phyloP scores from a whole-genome alignment of 2,888 invertebrate genomes.

The Tricholauxania praeusta region DNA sequence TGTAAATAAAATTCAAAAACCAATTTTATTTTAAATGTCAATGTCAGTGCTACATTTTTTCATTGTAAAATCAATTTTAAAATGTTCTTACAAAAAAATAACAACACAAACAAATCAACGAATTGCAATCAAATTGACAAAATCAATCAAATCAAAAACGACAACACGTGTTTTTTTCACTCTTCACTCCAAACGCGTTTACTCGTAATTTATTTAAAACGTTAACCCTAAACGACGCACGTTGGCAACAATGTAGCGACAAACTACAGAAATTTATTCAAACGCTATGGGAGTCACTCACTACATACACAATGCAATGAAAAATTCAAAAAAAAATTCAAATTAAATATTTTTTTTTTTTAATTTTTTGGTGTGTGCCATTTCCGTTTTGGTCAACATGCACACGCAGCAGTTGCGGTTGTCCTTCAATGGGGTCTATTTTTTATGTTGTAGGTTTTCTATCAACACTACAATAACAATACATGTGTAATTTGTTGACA shows the following conservation, averaged over 20 bases:
- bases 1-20: no score
- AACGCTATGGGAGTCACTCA: constrained; percentile 5
- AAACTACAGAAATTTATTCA: constrained; percentile 3
- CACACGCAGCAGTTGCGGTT: constrained; percentile 2
- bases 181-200: background rate
- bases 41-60: no score
- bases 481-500: no score
- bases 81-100: constrained; percentile 40
- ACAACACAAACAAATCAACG: constrained; percentile 42
- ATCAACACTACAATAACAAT: no score
- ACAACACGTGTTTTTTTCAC: constrained; percentile 28
- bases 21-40: no score
- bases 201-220: constrained; percentile 15
- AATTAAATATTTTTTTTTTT: background rate
- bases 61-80: constrained; percentile 31
- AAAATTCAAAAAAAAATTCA: background rate
- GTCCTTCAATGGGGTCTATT: constrained; percentile 13
- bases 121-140: constrained; percentile 16
- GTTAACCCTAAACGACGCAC: constrained; percentile 1
- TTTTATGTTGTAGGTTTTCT: constrained; percentile 3
- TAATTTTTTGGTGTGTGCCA: constrained; percentile 3
- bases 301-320: constrained; percentile 1
- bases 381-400: constrained; percentile 25
- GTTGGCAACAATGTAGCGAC: background rate
- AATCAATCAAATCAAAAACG: constrained; percentile 14